A percentile compares a stretch with the other conserved stretches of the same genome.
phyloP scores from a whole-genome alignment of 2,888 invertebrate genomes.

The Ashinkailepas kermadecensis region DNA sequence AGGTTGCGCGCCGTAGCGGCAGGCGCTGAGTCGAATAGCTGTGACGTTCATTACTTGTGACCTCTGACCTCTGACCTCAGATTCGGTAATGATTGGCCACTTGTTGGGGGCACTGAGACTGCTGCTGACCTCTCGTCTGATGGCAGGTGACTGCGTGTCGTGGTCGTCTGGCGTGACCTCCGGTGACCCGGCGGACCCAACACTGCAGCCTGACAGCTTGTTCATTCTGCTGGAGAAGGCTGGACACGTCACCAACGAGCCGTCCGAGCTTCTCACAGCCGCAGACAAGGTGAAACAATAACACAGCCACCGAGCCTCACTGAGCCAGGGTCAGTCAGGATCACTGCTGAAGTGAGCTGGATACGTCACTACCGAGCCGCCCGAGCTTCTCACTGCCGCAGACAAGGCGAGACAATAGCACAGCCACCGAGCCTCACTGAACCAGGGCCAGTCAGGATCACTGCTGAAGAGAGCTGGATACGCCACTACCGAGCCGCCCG shows the following conservation, averaged over 20 bases:
- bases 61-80: no score
- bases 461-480: background rate
- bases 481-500: background rate
- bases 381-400: background rate
- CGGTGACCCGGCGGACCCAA: background rate
- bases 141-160: slow-evolving; percentile 2
- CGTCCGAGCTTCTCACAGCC: background rate
- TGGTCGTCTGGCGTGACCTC: slow-evolving; percentile 11
- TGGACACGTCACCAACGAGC: background rate
- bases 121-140: no score
- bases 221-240: background rate
- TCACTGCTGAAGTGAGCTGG: background rate
- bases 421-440: no score
- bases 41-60: no score
- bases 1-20: no score
- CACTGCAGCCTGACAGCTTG: background rate
- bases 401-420: background rate
- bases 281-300: background rate
- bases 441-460: no score
- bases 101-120: no score
- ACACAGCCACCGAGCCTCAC: no score
- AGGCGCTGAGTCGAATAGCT: no score
- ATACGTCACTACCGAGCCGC: background rate
- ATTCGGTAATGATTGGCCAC: no score
- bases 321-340: no score